phyloP scores from a whole-genome alignment of 2,113 vertebrate genomes.

The Geococcyx californianus region DNA sequence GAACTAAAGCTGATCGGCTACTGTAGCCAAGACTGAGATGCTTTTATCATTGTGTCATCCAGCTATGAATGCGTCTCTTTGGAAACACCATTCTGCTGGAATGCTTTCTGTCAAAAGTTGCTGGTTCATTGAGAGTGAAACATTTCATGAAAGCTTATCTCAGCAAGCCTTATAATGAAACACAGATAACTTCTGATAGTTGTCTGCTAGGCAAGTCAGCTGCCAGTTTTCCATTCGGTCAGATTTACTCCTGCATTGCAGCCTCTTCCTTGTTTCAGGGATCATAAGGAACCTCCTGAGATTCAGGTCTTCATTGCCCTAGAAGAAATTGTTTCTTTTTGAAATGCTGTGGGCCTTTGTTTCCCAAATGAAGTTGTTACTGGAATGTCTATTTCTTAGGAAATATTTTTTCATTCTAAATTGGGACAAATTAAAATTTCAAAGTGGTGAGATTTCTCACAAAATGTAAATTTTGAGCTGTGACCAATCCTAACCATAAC shows the following conservation, averaged over 20 bases:
- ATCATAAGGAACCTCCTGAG: neutral
- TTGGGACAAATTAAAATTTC: neutral
- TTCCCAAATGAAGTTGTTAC: neutral
- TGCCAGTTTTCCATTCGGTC: slow-evolving; percentile 39
- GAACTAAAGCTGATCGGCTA: neutral
- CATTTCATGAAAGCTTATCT: slow-evolving; percentile 45
- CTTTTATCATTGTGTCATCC: slow-evolving; percentile 26
- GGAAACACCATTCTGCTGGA: slow-evolving; percentile 7
- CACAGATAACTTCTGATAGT: slow-evolving; percentile 16
- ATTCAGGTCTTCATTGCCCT: neutral
- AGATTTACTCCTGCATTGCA: neutral
- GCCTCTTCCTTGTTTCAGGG: neutral
- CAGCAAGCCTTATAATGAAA: slow-evolving; percentile 18
- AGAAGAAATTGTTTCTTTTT: neutral
- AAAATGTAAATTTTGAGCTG: neutral
- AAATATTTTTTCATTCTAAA: neutral
- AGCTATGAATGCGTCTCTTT: neutral
- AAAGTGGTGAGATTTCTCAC: neutral
- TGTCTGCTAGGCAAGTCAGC: neutral
- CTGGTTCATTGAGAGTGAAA: slow-evolving; percentile 48
- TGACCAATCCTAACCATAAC: neutral
- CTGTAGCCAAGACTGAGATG: slow-evolving; percentile 7
- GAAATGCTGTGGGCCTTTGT: neutral
- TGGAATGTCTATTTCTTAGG: neutral
- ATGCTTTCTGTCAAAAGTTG: slow-evolving; percentile 38